Base-by-base conservation (phyloP, 2,113 vertebrate genomes). In the Halcyon senegalensis region DNA sequence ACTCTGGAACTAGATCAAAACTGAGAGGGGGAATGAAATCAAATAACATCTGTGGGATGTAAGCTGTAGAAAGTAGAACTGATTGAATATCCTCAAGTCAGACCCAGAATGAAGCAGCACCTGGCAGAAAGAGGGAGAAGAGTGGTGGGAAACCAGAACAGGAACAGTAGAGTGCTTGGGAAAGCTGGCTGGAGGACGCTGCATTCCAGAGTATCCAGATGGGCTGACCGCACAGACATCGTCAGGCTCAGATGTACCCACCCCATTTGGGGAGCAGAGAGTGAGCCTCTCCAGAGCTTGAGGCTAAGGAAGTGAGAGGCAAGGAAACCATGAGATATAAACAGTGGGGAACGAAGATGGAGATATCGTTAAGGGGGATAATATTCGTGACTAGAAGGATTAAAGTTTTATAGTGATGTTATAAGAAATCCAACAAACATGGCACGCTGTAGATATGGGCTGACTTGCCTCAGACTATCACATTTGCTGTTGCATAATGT, bases 1-100 rank as follows among this genome's bases (percentile, higher is more conserved):
- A 92, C 35, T 53, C 74, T 90, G 88, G 76, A 94, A 89, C 60
- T 68, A 96, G 76, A 95, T 93, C 83, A 95, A 96, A 96, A 90
- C 79, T 60, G 37, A 76, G 64, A 51, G n/a, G 64, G 31, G 41
- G 58, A 90, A 41, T 68, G n/a, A 85, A 78, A 94, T 87, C 63
- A 94, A 95, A 48, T 88, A 93, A 63, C 92, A 96, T 86, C 92
- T 94, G 75, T 88, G 76, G 72, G 75, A 58, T 79, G 77, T 79
- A 96, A 86, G 66, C n/a, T 74, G 62, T 39, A 79, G 62, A 83
- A 94, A 94, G 74, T 86, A 94, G 74, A 91, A 74, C 60, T 58
- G 85, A 95, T 35, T 72, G 46, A 86, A 92, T 86, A 90, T 56
- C 84, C 51, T 68, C 63, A 48, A 87, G 51, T 48, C 64, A 87